phyloP scores from a whole-genome alignment of 2,888 invertebrate genomes.

The Epinotia brunnichana region DNA sequence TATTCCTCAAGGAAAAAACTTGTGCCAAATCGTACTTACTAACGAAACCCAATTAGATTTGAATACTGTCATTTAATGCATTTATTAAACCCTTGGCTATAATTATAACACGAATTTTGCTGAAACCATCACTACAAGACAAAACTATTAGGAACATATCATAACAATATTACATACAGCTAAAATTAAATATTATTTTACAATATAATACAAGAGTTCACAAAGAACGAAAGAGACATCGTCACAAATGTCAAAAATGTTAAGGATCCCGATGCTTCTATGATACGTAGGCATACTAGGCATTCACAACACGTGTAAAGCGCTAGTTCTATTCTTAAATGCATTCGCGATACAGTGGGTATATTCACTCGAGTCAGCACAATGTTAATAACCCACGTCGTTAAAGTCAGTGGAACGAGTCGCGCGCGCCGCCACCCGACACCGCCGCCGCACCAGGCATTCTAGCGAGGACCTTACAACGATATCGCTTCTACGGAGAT shows the following conservation, averaged over 20 bases:
- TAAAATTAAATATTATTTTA: slow-evolving; percentile 74
- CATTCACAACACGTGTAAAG: slow-evolving; percentile 44
- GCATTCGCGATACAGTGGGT: slow-evolving; percentile 42
- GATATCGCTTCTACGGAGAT: slow-evolving; percentile 62
- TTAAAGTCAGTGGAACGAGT: slow-evolving; percentile 51
- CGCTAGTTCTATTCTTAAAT: slow-evolving; percentile 41
- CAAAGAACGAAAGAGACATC: slow-evolving; percentile 33
- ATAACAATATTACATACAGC: slow-evolving; percentile 75
- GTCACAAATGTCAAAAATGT: slow-evolving; percentile 32
- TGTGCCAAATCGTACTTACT: slow-evolving; percentile 46
- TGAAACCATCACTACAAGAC: slow-evolving; percentile 70
- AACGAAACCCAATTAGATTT: slow-evolving; percentile 52
- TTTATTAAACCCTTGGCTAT: slow-evolving; percentile 54
- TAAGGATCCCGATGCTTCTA: slow-evolving; percentile 31
- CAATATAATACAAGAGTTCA: slow-evolving; percentile 64
- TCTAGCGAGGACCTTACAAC: slow-evolving; percentile 58
- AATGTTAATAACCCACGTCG: slow-evolving; percentile 48
- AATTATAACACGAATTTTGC: slow-evolving; percentile 62
- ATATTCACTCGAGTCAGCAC: slow-evolving; percentile 55
- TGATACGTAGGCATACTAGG: slow-evolving; percentile 40
- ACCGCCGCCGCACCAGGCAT: slow-evolving; percentile 46
- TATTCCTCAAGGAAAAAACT: slow-evolving; percentile 45
- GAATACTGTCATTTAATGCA: slow-evolving; percentile 53
- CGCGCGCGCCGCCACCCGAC: slow-evolving; percentile 37
- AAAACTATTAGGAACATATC: slow-evolving; percentile 81